Evolutionary conservation across 2,113 vertebrate genomes (phyloP).

Genomic region (Vulpes vulpes): DNA sequence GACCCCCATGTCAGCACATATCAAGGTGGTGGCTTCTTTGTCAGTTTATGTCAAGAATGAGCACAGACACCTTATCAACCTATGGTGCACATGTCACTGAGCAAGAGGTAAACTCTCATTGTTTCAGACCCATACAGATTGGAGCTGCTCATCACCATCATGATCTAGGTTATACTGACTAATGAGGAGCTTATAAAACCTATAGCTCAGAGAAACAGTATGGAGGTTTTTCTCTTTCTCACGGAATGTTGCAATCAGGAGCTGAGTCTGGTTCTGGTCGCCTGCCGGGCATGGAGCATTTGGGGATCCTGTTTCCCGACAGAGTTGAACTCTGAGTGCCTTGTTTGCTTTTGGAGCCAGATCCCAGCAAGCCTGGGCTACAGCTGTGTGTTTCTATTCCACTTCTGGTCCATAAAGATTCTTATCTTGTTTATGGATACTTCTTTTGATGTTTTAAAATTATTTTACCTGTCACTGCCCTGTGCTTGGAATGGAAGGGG

Average conservation of each 20-base stretch:
- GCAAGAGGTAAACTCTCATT: neutral
- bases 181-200: neutral
- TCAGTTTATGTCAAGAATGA: neutral
- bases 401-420: neutral
- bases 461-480: neutral
- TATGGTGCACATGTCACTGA: no score
- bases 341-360: neutral
- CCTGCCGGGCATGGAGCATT: neutral
- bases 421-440: slow-evolving; percentile 9
- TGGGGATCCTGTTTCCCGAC: neutral
- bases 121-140: neutral
- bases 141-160: neutral
- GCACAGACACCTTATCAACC: neutral
- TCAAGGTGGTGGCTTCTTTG: neutral
- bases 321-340: neutral
- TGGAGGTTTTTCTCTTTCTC: neutral
- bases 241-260: neutral
- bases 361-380: neutral
- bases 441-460: slow-evolving; percentile 36
- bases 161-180: neutral
- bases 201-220: neutral
- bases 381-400: neutral
- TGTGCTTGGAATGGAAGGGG: neutral
- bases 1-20: neutral
- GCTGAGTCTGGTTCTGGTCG: neutral